Conservation (phyloP, 2,113 vertebrate species). For the Euleptes europaea region DNA sequence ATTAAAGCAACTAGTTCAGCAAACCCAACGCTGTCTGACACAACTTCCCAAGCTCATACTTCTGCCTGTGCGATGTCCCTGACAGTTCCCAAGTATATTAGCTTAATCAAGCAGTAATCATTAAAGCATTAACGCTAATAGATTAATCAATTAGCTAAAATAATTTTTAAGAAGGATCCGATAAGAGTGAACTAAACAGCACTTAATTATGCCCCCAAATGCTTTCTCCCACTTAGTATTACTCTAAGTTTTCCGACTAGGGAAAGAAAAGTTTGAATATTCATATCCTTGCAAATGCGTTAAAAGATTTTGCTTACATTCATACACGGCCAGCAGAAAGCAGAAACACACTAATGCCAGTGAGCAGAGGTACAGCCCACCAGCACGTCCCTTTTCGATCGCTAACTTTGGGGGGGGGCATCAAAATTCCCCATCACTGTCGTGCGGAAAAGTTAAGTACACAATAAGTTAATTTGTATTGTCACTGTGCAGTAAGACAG, state of each 20-base stretch:
- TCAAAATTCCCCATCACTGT: constrained; percentile 80
- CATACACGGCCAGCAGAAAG: constrained; percentile 52
- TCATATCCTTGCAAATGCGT: background rate
- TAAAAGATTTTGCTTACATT: constrained; percentile 36
- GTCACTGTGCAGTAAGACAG: constrained; percentile 76
- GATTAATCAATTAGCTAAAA: constrained; percentile 16
- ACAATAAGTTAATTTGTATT: constrained; percentile 86
- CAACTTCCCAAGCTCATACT: background rate
- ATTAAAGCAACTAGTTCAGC: too few species aligned
- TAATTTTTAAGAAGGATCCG: constrained; percentile 10
- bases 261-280: background rate
- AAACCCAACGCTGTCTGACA: background rate
- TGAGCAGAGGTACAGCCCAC: constrained; percentile 49
- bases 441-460: constrained; percentile 80
- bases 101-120: background rate
- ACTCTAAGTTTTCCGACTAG: background rate
- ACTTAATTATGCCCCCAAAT: background rate
- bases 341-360: constrained; percentile 43
- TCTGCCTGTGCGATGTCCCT: background rate
- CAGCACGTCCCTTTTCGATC: constrained; percentile 4
- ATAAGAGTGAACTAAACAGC: background rate
- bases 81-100: background rate
- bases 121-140: background rate
- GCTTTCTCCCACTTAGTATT: background rate
- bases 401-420: constrained; percentile 71